Percentiles rank a stretch among this genome's conserved stretches.
phyloP scores from a whole-genome alignment of 1,140 invertebrate genomes.

The Temnothorax longispinosus region DNA sequence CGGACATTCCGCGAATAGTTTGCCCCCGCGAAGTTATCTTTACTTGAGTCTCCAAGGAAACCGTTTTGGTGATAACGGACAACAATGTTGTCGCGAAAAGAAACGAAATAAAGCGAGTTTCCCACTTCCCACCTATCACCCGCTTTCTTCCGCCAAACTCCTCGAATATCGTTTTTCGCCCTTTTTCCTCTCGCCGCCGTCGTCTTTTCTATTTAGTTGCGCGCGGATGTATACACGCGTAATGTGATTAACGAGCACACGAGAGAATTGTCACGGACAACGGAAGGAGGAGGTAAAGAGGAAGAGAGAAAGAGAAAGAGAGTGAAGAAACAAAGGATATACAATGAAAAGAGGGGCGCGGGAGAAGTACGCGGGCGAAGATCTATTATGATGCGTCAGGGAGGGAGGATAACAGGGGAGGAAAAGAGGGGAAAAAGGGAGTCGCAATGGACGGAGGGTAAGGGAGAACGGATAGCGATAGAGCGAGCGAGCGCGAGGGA shows the following conservation, averaged over 20 bases:
- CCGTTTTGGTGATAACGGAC: background rate
- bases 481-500: slow-evolving; percentile 21
- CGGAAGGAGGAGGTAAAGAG: slow-evolving; percentile 7
- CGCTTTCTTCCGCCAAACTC: background rate
- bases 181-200: background rate
- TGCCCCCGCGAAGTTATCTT: slow-evolving; percentile 18
- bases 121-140: background rate
- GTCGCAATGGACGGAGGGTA: slow-evolving; percentile 28
- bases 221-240: slow-evolving; percentile 48
- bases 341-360: slow-evolving; percentile 31
- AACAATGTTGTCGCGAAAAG: slow-evolving; percentile 16
- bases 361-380: slow-evolving; percentile 16
- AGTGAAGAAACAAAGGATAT: slow-evolving; percentile 30
- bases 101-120: background rate
- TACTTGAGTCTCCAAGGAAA: background rate
- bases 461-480: slow-evolving; percentile 34
- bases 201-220: slow-evolving; percentile 29
- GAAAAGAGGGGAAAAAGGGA: slow-evolving; percentile 29
- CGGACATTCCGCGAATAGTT: slow-evolving; percentile 38
- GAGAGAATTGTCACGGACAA: slow-evolving; percentile 33
- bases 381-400: slow-evolving; percentile 39
- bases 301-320: slow-evolving; percentile 21
- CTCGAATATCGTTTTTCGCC: slow-evolving; percentile 27
- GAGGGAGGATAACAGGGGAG: slow-evolving; percentile 29
- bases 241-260: slow-evolving; percentile 64